Evolutionary conservation across 2,113 vertebrate species (phyloP).

Genomic region (Limanda limanda): DNA sequence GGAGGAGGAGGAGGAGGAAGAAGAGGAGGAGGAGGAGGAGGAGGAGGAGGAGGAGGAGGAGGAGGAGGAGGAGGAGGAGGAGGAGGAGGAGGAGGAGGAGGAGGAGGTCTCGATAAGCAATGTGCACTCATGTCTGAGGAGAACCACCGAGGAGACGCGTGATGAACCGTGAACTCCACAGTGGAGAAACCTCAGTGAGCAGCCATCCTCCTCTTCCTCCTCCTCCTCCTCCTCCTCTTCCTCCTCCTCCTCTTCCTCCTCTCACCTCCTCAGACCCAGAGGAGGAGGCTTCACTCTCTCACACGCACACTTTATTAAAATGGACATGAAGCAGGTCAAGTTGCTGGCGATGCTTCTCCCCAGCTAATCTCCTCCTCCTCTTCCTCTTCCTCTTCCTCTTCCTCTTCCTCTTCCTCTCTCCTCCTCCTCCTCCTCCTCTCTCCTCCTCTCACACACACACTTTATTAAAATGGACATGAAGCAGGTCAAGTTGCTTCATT

Average conservation of each 20-base stretch:
- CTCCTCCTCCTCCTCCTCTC: too few relatives aligned
- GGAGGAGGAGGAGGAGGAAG: constrained; percentile 42
- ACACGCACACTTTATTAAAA: constrained; percentile 89
- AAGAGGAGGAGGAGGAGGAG: constrained; percentile 39
- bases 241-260: too few relatives aligned
- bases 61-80: too few relatives aligned
- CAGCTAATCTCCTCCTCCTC: constrained; percentile 93
- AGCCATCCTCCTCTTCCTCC: too few relatives aligned
- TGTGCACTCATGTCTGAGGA: constrained; percentile 94
- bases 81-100: constrained; percentile 42
- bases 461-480: constrained; percentile 98
- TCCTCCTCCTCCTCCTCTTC: too few relatives aligned
- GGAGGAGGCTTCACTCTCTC: not conserved
- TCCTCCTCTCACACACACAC: too few relatives aligned
- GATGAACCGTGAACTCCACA: constrained; percentile 92
- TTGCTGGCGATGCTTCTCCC: constrained; percentile 91
- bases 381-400: too few relatives aligned
- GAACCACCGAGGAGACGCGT: constrained; percentile 93
- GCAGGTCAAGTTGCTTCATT: constrained; percentile 96
- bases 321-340: constrained; percentile 97
- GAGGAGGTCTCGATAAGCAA: constrained; percentile 86
- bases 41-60: constrained; percentile 40
- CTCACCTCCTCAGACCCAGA: too few relatives aligned
- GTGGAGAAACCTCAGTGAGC: constrained; percentile 78
- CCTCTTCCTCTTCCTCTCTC: too few relatives aligned